Percentiles rank a stretch among this genome's conserved stretches.
phyloP scores from a whole-genome alignment of 2,888 invertebrate species.

The Clistopyga incitator region DNA sequence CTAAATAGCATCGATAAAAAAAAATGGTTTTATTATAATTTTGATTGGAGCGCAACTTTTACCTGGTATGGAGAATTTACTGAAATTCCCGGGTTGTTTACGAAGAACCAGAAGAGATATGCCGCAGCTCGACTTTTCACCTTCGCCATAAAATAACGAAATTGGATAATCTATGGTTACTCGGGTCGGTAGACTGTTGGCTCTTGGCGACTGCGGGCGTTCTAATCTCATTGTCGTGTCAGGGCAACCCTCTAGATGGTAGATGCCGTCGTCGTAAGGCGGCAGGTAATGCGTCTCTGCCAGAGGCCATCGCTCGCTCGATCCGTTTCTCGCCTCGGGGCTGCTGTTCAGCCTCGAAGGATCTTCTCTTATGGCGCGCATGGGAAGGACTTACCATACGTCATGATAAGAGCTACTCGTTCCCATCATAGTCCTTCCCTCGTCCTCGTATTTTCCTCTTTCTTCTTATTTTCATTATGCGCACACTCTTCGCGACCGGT shows the following conservation, averaged over 20 bases:
- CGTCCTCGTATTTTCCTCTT: constrained; percentile 26
- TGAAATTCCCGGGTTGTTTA: too few relatives aligned
- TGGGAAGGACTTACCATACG: constrained; percentile 60
- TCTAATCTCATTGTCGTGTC: constrained; percentile 65
- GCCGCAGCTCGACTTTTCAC: not conserved
- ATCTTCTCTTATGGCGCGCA: constrained; percentile 20
- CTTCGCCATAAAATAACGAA: constrained; percentile 36
- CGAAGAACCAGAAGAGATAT: too few relatives aligned
- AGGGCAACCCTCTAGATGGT: constrained; percentile 57
- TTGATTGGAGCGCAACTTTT: too few relatives aligned
- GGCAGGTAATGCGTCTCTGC: constrained; percentile 72
- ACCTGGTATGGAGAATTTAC: too few relatives aligned
- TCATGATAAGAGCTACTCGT: constrained; percentile 61
- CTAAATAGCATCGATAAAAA: too few relatives aligned
- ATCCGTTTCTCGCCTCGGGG: constrained; percentile 62
- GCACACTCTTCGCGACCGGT: constrained; percentile 8
- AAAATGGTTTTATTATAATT: too few relatives aligned
- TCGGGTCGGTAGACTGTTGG: constrained; percentile 3
- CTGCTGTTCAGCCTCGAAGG: constrained; percentile 24
- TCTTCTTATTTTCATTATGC: constrained; percentile 7
- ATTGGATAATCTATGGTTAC: constrained; percentile 49
- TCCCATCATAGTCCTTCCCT: constrained; percentile 50
- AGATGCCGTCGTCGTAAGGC: constrained; percentile 63
- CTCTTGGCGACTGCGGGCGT: constrained; percentile 30
- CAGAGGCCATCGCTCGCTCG: constrained; percentile 70